Base-by-base conservation (phyloP, 2,113 vertebrate species). In the Atrichornis clamosus region DNA sequence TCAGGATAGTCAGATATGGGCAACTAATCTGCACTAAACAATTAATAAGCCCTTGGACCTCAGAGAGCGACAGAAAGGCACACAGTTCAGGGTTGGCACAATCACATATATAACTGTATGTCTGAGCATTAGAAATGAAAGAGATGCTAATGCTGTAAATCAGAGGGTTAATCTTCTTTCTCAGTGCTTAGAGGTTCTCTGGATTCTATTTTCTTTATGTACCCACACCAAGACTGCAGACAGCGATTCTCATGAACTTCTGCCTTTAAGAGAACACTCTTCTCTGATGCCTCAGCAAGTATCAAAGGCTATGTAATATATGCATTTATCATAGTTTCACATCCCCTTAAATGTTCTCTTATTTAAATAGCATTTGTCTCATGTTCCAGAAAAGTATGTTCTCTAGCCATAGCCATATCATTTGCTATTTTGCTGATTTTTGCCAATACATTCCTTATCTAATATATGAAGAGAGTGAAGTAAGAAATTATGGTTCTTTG, bases 151-250 rank as follows among this genome's bases (percentile, higher is more conserved):
- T 62, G 41, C 33, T 56, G 46, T 87, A 39, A 72, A 88, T 56
- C 60, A 95, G 3, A 91, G 75, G 63, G 63, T 94, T 96, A 91
- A 90, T 84, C 88, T 92, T 94, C 78, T 91, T 93, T 96, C 92
- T 91, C 27, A 62, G 46, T 69, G 28, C 41, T 78, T 68, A 92
- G 93, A 97, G 96, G 82, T 77, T 60, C 63, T 96, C 70, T 91
- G 73, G 88, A 95, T 90, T 42, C 37, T 70, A 47, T 90, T 97
- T 90, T 91, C 6, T 63, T 76, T 85, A 10, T 32, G 19, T 21
- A 65, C 17, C 35, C 55, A 70, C 13, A 63, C 76, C 81, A 94
- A 87, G 76, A 89, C 59, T 19, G 37, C 56, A 88, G 86, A 65
- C 55, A 78, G 60, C 2, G 13, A 85, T 87, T 96, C 84, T 64